Conservation (phyloP, 2,888 invertebrate genomes). For the Drosophila anomalata region DNA sequence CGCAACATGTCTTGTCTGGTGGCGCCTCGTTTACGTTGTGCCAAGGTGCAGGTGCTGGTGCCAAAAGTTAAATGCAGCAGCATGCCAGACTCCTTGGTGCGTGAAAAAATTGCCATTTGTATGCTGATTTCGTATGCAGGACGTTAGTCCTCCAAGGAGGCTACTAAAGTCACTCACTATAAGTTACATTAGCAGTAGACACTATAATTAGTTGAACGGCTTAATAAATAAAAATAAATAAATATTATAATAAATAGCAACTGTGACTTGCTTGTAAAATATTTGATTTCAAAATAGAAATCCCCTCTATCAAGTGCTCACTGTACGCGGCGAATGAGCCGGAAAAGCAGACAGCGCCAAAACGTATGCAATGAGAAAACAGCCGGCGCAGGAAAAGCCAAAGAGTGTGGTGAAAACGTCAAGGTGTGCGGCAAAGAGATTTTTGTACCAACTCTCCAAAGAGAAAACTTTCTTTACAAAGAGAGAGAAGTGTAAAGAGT, state of each 20-base stretch:
- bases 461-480: neutral
- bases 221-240: neutral
- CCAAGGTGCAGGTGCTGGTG: conserved; percentile 44
- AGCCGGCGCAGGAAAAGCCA: conserved; percentile 63
- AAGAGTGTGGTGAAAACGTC: conserved; percentile 69
- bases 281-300: neutral
- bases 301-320: conserved; percentile 13
- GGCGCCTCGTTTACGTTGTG: conserved; percentile 34
- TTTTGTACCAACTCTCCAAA: neutral
- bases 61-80: conserved; percentile 52
- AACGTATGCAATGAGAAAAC: conserved; percentile 55
- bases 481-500: conserved; percentile 17
- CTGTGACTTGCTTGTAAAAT: neutral
- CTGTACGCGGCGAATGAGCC: conserved; percentile 49
- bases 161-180: conserved; percentile 7
- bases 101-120: conserved; percentile 28
- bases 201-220: neutral
- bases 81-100: conserved; percentile 15
- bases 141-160: conserved; percentile 2
- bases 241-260: no score
- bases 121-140: conserved; percentile 33
- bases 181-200: neutral
- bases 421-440: conserved; percentile 8
- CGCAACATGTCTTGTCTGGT: conserved; percentile 53
- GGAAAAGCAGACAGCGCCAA: conserved; percentile 64